phyloP scores from a whole-genome alignment of 2,113 vertebrate genomes.

The Argyrosomus japonicus region DNA sequence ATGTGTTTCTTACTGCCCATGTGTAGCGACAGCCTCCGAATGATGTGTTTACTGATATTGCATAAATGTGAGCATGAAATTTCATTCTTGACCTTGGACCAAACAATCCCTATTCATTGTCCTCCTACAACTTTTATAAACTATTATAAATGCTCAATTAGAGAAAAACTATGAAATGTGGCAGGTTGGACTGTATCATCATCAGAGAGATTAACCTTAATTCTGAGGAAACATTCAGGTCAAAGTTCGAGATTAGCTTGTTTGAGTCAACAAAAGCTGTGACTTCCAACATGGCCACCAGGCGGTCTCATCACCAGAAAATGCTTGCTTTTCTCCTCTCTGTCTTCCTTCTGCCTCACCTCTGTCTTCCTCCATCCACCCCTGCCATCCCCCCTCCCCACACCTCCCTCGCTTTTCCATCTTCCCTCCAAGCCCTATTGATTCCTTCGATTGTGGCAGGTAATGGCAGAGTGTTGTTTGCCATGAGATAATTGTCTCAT shows the following conservation, averaged over 20 bases:
- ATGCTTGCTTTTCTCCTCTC: not conserved
- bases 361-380: not conserved
- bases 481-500: constrained; percentile 81
- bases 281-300: not conserved
- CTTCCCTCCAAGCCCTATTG: constrained; percentile 66
- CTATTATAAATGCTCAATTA: not conserved
- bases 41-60: not conserved
- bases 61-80: not conserved
- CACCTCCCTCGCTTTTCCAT: constrained; percentile 13
- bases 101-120: not conserved
- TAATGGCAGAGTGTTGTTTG: constrained; percentile 75
- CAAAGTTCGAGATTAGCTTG: not conserved
- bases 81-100: not conserved
- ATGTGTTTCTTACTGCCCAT: not conserved
- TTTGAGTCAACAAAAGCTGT: not conserved
- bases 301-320: constrained; percentile 4
- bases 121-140: not conserved
- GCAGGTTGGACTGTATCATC: not conserved
- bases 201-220: not conserved
- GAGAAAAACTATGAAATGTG: not conserved
- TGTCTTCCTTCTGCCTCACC: constrained; percentile 1
- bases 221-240: not conserved
- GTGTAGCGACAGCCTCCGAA: not conserved
- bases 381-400: not conserved
- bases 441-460: constrained; percentile 77